Evolutionary conservation across 2,113 vertebrate species (phyloP).

Genomic region (Laterallus jamaicensis): DNA sequence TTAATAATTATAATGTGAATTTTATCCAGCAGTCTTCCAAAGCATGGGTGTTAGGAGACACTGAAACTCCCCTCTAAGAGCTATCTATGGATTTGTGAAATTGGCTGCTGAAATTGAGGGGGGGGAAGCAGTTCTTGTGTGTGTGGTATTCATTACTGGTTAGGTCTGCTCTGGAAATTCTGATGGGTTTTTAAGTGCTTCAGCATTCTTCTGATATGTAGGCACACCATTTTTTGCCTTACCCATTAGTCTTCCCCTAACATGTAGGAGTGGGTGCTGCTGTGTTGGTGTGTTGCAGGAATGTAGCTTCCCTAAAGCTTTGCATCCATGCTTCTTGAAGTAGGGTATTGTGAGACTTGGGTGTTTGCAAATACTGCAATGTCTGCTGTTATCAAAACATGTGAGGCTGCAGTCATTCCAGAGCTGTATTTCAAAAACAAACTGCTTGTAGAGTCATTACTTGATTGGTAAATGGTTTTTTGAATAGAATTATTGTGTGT

Average conservation of each 20-base stretch:
- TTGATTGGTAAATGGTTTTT: neutral
- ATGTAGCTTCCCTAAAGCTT: neutral
- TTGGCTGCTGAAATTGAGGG: neutral
- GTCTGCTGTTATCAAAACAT: neutral
- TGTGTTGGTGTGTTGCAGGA: neutral
- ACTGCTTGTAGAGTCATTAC: neutral
- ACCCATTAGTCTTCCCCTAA: neutral
- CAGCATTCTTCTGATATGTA: neutral
- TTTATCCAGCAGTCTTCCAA: neutral
- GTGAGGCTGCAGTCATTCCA: neutral
- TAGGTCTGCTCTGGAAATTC: neutral
- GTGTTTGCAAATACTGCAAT: neutral
- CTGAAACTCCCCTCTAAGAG: neutral
- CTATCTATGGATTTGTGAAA: neutral
- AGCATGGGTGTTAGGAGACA: neutral
- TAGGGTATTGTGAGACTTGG: neutral
- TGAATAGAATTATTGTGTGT: neutral
- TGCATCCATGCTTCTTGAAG: neutral
- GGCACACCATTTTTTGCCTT: neutral
- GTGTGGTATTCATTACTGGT: neutral
- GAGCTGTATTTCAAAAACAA: neutral
- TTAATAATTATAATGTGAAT: neutral
- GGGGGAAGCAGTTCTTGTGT: too few species aligned
- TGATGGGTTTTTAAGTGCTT: neutral
- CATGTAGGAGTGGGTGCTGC: neutral